Evolutionary conservation across 2,113 vertebrate genomes (phyloP).

Genomic region (Apistogramma diplotaenia): DNA sequence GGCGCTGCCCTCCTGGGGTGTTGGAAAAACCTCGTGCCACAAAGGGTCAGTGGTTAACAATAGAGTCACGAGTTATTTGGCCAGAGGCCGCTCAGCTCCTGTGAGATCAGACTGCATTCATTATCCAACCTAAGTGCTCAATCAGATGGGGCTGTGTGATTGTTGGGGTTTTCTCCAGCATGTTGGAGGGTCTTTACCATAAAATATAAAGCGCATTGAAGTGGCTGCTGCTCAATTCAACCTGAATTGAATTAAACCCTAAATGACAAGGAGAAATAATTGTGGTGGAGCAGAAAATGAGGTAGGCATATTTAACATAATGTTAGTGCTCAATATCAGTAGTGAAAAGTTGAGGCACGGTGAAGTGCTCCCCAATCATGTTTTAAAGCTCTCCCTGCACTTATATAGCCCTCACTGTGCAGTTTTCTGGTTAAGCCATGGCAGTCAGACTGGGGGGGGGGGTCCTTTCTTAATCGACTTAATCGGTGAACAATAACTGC

Average conservation of each 20-base stretch:
- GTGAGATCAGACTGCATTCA: slow-evolving; percentile 60
- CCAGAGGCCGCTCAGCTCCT: slow-evolving; percentile 51
- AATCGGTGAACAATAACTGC: slow-evolving; percentile 68
- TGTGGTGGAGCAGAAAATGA: slow-evolving; percentile 16
- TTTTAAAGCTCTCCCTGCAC: background rate
- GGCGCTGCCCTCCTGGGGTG: background rate
- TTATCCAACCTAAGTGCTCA: slow-evolving; percentile 36
- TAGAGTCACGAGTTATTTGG: slow-evolving; percentile 66
- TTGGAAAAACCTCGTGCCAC: slow-evolving; percentile 38
- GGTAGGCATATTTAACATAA: background rate
- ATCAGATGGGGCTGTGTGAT: background rate
- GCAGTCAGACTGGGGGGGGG: no score
- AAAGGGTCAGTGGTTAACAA: slow-evolving; percentile 49
- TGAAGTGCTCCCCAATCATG: background rate
- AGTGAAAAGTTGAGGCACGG: background rate
- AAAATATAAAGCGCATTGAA: background rate
- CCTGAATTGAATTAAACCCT: slow-evolving; percentile 27
- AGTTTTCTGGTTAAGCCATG: background rate
- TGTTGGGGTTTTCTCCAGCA: background rate
- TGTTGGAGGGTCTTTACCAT: background rate
- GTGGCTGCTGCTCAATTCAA: background rate
- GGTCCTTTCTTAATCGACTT: slow-evolving; percentile 52
- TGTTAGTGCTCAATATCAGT: background rate
- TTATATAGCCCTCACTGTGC: background rate
- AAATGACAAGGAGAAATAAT: slow-evolving; percentile 39